Evolutionary conservation across 2,797 vertebrate genomes (phyloP).

Genomic region (Pagetopsis macropterus): DNA sequence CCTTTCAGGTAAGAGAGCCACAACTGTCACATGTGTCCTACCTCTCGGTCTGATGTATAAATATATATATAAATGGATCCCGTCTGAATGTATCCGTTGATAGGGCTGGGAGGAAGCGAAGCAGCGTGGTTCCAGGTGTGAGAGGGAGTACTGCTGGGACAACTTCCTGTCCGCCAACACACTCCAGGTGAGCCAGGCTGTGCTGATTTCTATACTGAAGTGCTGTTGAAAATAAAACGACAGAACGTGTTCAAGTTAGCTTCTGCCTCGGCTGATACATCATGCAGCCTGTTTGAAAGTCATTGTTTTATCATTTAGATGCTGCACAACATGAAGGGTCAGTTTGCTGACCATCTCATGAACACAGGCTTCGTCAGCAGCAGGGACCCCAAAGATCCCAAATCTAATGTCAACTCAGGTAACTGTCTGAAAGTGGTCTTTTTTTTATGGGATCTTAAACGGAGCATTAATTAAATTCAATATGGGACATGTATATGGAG

Average conservation of each 20-base stretch:
- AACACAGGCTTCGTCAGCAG: slow-evolving; percentile 92
- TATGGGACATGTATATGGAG: not conserved
- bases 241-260: not conserved
- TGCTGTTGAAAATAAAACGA: slow-evolving; percentile 9
- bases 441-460: not conserved
- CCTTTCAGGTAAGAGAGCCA: slow-evolving; percentile 86
- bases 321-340: slow-evolving; percentile 97
- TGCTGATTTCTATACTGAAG: not conserved
- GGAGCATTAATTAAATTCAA: not conserved
- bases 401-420: slow-evolving; percentile 96
- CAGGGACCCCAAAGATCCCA: slow-evolving; percentile 89
- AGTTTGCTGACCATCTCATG: slow-evolving; percentile 96
- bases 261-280: not conserved
- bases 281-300: not conserved
- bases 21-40: not conserved
- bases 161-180: slow-evolving; percentile 96
- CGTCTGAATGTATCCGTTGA: slow-evolving; percentile 15
- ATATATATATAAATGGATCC: slow-evolving; percentile 6
- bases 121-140: slow-evolving; percentile 85
- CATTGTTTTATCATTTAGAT: slow-evolving; percentile 83
- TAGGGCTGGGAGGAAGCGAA: slow-evolving; percentile 97
- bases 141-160: slow-evolving; percentile 97
- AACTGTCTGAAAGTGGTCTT: not conserved
- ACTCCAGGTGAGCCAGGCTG: slow-evolving; percentile 86
- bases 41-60: not conserved